Evolutionary conservation across 2,888 invertebrate species (phyloP).

Genomic region (Eupithecia dodoneata): DNA sequence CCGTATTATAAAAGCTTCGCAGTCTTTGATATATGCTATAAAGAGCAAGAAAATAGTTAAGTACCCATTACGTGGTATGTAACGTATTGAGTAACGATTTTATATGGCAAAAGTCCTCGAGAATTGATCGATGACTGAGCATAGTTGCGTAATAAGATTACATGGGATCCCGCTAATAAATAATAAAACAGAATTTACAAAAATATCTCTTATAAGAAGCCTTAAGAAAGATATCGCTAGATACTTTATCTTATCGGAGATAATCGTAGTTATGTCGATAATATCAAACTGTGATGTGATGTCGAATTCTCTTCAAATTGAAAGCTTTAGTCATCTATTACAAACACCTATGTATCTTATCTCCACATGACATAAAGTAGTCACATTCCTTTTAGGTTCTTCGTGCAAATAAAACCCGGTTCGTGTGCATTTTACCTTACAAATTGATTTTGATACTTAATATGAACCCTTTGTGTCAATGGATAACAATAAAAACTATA

Average conservation of each 20-base stretch:
- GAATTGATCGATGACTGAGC: too few relatives aligned
- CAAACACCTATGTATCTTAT: neutral
- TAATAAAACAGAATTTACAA: neutral
- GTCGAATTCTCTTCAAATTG: neutral
- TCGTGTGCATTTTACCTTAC: neutral
- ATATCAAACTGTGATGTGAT: neutral
- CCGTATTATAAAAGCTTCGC: too few relatives aligned
- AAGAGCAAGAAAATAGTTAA: too few relatives aligned
- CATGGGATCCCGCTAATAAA: neutral
- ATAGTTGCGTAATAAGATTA: neutral
- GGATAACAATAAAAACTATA: neutral
- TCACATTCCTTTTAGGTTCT: too few relatives aligned
- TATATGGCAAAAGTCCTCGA: too few relatives aligned
- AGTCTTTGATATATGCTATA: too few relatives aligned
- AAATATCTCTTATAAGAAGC: neutral
- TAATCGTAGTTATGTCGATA: neutral
- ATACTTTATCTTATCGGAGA: neutral
- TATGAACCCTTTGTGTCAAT: neutral
- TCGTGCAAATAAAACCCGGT: neutral
- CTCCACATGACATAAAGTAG: neutral
- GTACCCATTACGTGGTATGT: too few relatives aligned
- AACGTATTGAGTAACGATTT: too few relatives aligned
- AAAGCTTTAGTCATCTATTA: neutral
- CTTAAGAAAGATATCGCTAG: neutral
- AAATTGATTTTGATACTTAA: neutral